phyloP scores from a whole-genome alignment of 2,888 invertebrate species.

The Tinea semifulvella region DNA sequence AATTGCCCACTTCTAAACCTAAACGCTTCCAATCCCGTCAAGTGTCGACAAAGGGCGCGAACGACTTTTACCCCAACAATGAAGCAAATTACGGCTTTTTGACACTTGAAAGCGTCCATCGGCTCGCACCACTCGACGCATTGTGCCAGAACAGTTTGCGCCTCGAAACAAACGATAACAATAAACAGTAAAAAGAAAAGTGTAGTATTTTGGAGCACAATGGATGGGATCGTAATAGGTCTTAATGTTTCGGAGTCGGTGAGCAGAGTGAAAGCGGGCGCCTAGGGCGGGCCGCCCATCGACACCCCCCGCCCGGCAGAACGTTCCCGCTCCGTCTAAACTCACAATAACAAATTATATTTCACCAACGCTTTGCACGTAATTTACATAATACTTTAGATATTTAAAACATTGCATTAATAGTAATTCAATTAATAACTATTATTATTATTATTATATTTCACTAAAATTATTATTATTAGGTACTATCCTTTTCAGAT shows the following conservation, averaged over 20 bases:
- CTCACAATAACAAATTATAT: constrained; percentile 11
- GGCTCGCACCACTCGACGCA: constrained; percentile 48
- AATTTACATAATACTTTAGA: neutral
- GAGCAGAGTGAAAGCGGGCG: constrained; percentile 41
- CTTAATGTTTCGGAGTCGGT: constrained; percentile 55
- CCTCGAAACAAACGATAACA: constrained; percentile 62
- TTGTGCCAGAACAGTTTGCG: constrained; percentile 58
- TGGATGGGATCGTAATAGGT: constrained; percentile 46
- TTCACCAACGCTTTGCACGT: constrained; percentile 2
- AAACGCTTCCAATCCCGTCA: constrained; percentile 62
- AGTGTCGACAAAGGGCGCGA: constrained; percentile 53
- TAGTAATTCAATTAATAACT: too few species aligned
- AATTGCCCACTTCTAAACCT: constrained; percentile 58
- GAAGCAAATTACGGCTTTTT: constrained; percentile 62
- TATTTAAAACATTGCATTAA: too few species aligned
- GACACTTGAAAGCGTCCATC: constrained; percentile 57
- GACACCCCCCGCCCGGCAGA: constrained; percentile 10
- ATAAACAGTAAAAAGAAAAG: constrained; percentile 64
- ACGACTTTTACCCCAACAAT: constrained; percentile 60
- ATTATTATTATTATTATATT: too few species aligned
- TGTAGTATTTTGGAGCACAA: constrained; percentile 54
- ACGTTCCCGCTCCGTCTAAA: neutral
- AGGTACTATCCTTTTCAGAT: too few species aligned
- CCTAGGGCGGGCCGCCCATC: constrained; percentile 24
- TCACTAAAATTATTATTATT: too few species aligned